Conservation (phyloP, 30 jellyfish, hydroid and myxozoan genomes). For the Cassiopea xamachana region DNA sequence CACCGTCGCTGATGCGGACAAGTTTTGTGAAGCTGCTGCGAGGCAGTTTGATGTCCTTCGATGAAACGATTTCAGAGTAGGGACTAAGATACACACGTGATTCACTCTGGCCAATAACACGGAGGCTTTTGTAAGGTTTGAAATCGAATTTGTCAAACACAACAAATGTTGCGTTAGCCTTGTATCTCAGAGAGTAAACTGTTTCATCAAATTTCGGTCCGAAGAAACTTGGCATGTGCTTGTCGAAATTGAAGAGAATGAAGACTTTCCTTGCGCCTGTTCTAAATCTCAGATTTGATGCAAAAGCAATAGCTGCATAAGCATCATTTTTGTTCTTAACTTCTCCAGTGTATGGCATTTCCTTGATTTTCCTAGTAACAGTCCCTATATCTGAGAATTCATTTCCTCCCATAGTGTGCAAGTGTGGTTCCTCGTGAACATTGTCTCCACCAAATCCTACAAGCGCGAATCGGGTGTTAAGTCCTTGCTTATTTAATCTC, state of each 20-base stretch:
- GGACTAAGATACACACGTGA: conserved; percentile 78
- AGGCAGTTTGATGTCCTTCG: conserved; percentile 62
- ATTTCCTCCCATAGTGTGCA: conserved; percentile 76
- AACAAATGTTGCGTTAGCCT: conserved; percentile 89
- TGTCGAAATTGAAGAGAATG: conserved; percentile 79
- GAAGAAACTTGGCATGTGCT: conserved; percentile 58
- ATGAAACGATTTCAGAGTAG: conserved; percentile 68
- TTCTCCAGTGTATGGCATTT: conserved; percentile 86
- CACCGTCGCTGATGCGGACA: conserved; percentile 82
- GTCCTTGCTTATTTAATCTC: conserved; percentile 47
- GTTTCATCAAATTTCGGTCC: conserved; percentile 92
- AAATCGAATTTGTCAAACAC: conserved; percentile 80
- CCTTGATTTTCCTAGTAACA: conserved; percentile 64
- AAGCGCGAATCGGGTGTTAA: conserved; percentile 85
- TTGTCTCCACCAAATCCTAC: conserved; percentile 97
- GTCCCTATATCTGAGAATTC: conserved; percentile 62
- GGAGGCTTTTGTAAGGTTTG: conserved; percentile 67
- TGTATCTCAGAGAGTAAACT: conserved; percentile 44
- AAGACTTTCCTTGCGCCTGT: conserved; percentile 92
- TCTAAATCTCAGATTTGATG: conserved; percentile 86
- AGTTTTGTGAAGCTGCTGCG: conserved; percentile 60
- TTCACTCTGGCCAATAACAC: conserved; percentile 86
- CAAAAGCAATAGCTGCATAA: conserved; percentile 76
- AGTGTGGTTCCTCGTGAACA: conserved; percentile 88
- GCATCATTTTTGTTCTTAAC: conserved; percentile 78